Evolutionary conservation across 2,113 vertebrate species (phyloP).

Genomic region (Cyanoderma ruficeps): DNA sequence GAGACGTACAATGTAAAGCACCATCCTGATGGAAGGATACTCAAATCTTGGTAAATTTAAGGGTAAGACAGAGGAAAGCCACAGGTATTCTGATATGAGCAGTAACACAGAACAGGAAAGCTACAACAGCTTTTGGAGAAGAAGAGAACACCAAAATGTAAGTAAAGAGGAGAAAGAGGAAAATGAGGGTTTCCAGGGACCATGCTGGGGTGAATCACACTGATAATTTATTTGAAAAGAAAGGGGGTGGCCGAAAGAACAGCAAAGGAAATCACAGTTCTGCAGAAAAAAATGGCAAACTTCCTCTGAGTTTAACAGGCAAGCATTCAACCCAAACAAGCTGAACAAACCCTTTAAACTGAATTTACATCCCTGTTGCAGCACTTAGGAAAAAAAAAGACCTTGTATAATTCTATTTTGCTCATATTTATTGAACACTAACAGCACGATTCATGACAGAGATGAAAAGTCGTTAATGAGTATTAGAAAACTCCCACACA

Average conservation of each 20-base stretch:
- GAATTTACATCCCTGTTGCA: neutral
- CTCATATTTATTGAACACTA: neutral
- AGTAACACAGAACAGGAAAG: neutral
- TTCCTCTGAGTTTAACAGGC: neutral
- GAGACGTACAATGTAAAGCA: neutral
- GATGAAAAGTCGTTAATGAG: conserved; percentile 4
- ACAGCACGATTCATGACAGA: neutral
- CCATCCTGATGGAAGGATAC: neutral
- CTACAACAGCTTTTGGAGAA: neutral
- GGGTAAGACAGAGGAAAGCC: neutral
- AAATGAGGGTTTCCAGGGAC: neutral
- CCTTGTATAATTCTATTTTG: neutral
- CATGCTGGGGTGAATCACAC: neutral
- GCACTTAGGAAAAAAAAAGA: neutral
- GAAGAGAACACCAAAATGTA: neutral
- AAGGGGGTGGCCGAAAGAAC: neutral
- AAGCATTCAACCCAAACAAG: neutral
- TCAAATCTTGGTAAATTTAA: neutral
- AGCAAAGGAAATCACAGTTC: neutral
- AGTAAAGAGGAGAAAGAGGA: neutral
- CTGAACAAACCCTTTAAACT: neutral
- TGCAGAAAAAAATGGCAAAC: neutral
- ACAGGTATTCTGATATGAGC: fast-evolving
- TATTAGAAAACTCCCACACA: neutral
- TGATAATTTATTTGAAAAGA: conserved; percentile 25